Conservation (phyloP, 2,888 invertebrate species). For the Drosophila ustulata region DNA sequence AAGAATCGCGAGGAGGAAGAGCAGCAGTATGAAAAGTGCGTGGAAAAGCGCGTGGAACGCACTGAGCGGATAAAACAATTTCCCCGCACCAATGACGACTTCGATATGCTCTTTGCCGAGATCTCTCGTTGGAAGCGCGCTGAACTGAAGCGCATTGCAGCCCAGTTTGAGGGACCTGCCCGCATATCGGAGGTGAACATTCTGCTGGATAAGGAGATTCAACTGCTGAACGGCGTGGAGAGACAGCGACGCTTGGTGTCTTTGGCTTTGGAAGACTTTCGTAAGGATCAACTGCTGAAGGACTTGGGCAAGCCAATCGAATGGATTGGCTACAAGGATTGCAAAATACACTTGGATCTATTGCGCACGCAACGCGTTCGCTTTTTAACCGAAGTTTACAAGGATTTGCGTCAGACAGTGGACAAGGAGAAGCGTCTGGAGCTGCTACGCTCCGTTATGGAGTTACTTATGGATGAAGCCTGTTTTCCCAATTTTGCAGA, state of each 20-base stretch:
- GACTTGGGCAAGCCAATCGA: conserved; percentile 90
- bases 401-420: conserved; percentile 87
- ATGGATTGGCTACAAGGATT: conserved; percentile 91
- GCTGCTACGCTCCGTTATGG: conserved; percentile 89
- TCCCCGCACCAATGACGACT: conserved; percentile 90
- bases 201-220: conserved; percentile 90
- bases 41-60: conserved; percentile 85
- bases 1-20: conserved; percentile 81
- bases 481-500: conserved; percentile 80
- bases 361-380: conserved; percentile 92
- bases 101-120: conserved; percentile 89
- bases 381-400: conserved; percentile 90
- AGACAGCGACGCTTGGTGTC: conserved; percentile 88
- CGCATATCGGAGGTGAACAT: conserved; percentile 90
- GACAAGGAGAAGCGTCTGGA: conserved; percentile 89
- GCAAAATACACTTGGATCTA: conserved; percentile 91
- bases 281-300: conserved; percentile 88
- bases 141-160: conserved; percentile 88
- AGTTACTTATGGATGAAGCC: conserved; percentile 85
- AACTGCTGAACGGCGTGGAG: conserved; percentile 87
- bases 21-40: conserved; percentile 67
- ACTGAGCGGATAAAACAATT: conserved; percentile 89
- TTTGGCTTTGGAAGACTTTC: conserved; percentile 87
- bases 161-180: conserved; percentile 88
- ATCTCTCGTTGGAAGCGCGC: conserved; percentile 84